Evolutionary conservation across 2,888 invertebrate species (phyloP), one percentile per base, ranked within the genome.

Genomic region (Epinotia ramella): DNA sequence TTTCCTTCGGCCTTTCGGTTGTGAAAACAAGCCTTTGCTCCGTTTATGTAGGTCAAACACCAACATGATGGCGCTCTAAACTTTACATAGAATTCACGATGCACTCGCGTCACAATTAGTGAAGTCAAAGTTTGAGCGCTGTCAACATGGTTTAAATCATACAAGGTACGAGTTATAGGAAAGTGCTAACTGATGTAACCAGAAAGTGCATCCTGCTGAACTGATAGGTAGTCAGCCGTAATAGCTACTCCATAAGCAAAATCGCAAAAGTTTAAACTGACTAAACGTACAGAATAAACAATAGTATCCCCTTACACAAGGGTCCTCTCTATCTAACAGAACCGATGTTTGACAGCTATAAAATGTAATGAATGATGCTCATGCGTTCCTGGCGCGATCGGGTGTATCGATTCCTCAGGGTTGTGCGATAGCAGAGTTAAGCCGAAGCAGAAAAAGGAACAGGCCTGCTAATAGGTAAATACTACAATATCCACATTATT

Each of bases 161-260:
- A 40, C 44, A n/a, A 53, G 65, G 28, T 67, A 56, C 16, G 24
- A 46, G 60, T 60, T 60, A 69, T 60, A 60, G 12, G n/a, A 46
- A 69, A 60, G 69, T 69, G 69, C 69, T 69, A 60, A 69, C 59
- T 60, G 44, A 13, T 60, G 69, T 60, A 24, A 46, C 69, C 69
- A 57, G n/a, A 53, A 56, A 53, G 33, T 57, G 40, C 67, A 68
- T 44, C 68, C 59, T 60, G 46, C n/a, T 60, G 49, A 59, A 60
- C 20, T 60, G 28, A 69, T 69, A n/a, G 44, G 20, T 20, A 46
- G 59, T 60, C 59, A 59, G 2, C 69, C 69, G 24, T 28, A 68
- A 4, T 40, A 40, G 40, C 40, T 12, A 40, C 40, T 60, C 5
- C 53, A 16, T 16, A 16, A 44, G 20, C 24, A 40, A 59, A 44